A percentile compares a stretch with the other conserved stretches of the same genome.
These are phyloP conservation scores for Phycodurus eques DNA, from an alignment of 2,113 vertebrate species.

Conservation along the genomic window DNA sequence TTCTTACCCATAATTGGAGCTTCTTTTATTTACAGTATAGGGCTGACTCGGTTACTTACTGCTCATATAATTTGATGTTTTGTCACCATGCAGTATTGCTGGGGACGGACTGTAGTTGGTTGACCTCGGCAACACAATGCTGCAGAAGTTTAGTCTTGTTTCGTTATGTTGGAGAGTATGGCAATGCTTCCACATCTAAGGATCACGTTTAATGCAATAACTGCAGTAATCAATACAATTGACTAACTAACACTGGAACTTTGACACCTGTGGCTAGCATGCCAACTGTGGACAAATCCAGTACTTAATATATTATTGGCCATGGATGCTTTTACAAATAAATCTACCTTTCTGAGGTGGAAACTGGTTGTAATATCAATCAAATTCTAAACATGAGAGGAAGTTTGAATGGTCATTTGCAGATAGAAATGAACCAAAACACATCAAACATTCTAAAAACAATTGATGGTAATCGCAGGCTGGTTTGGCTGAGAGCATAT, in stretches of 20 bases:
- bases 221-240: background rate
- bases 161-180: constrained; percentile 18
- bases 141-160: constrained; percentile 28
- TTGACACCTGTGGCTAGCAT: background rate
- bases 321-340: background rate
- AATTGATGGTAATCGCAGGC: background rate
- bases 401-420: background rate
- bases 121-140: constrained; percentile 35
- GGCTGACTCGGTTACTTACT: constrained; percentile 8
- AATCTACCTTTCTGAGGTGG: background rate
- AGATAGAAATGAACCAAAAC: background rate
- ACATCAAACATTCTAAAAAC: background rate
- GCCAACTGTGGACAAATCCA: too few species aligned
- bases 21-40: background rate
- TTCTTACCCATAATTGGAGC: constrained; percentile 20
- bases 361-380: background rate
- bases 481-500: constrained; percentile 39
- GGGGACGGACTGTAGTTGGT: constrained; percentile 30
- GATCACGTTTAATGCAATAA: background rate
- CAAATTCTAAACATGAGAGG: background rate
- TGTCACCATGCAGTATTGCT: constrained; percentile 4
- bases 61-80: constrained; percentile 8
- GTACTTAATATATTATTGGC: background rate
- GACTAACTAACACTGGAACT: background rate
- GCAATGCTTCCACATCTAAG: constrained; percentile 13